A percentile compares a stretch with the other conserved stretches of the same genome.
Evolutionary conservation across 1,140 invertebrate genomes (phyloP).

Genomic region (Drosophila simulans): DNA sequence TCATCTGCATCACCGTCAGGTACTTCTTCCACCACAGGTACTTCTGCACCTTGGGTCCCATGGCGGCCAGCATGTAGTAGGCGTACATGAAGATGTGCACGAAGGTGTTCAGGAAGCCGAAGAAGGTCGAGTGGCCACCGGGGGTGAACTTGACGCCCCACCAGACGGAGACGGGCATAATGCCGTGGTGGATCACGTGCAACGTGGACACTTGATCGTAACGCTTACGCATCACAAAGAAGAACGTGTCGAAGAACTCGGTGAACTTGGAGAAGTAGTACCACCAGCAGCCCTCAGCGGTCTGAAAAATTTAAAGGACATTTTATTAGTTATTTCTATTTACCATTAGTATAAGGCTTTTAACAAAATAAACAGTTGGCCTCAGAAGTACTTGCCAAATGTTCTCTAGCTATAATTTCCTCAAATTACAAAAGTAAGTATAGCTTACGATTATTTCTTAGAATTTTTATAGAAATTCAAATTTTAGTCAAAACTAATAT

Average conservation of each 20-base stretch:
- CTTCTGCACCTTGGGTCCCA: conserved; percentile 93
- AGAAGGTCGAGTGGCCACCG: conserved; percentile 90
- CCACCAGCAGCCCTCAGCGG: conserved; percentile 92
- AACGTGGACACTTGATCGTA: conserved; percentile 93
- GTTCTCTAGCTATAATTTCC: background rate
- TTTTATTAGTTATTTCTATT: background rate
- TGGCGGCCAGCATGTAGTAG: conserved; percentile 94
- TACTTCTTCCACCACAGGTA: conserved; percentile 98
- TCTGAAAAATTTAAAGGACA: conserved; percentile 84
- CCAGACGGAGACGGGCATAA: conserved; percentile 97
- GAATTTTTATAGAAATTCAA: too few relatives aligned
- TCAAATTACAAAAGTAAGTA: too few relatives aligned
- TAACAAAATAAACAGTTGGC: background rate
- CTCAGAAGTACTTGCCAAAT: background rate
- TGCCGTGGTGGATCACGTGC: conserved; percentile 96
- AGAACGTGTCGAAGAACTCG: conserved; percentile 95
- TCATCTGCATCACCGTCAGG: conserved; percentile 94
- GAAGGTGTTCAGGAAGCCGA: conserved; percentile 93
- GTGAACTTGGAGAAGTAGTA: conserved; percentile 95
- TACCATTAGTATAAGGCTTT: background rate
- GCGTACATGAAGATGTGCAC: conserved; percentile 96
- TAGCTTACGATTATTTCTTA: too few relatives aligned
- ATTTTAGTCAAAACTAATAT: background rate
- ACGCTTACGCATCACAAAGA: conserved; percentile 94
- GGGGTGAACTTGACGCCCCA: conserved; percentile 96